Percentiles rank a stretch among this genome's conserved stretches.
Evolutionary conservation across 2,888 invertebrate species (phyloP).

Genomic region (Caenorhabditis uteleia): DNA sequence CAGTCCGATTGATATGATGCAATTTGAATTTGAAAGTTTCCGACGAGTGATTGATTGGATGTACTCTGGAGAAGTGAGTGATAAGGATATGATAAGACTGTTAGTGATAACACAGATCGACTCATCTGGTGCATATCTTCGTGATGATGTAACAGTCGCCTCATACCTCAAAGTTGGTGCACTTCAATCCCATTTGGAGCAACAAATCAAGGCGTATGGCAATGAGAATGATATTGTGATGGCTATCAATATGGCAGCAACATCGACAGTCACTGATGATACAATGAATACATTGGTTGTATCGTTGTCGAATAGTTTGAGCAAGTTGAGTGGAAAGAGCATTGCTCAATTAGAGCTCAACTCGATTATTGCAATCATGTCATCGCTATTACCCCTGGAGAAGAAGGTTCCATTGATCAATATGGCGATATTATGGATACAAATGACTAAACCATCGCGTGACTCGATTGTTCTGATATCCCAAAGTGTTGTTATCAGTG

Average conservation of each 20-base stretch:
- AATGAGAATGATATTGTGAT: constrained; percentile 4
- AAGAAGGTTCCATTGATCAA: constrained; percentile 27
- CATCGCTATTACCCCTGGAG: constrained; percentile 10
- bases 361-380: constrained; percentile 16
- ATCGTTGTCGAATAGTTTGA: background rate
- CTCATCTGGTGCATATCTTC: constrained; percentile 2
- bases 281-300: constrained; percentile 9
- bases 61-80: constrained; percentile 24
- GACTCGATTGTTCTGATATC: background rate
- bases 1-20: constrained; percentile 11
- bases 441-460: background rate
- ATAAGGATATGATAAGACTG: background rate
- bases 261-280: constrained; percentile 8
- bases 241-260: constrained; percentile 7
- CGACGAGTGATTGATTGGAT: constrained; percentile 30
- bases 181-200: constrained; percentile 18
- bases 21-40: constrained; percentile 18
- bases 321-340: background rate
- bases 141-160: constrained; percentile 14
- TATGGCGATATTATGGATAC: constrained; percentile 18
- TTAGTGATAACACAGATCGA: background rate
- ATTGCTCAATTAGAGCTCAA: constrained; percentile 4
- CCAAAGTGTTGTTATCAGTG: background rate
- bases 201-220: background rate
- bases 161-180: constrained; percentile 4